A percentile compares a stretch with the other conserved stretches of the same genome.
phyloP scores from a whole-genome alignment of 2,888 invertebrate genomes.

The Brenthis daphne region DNA sequence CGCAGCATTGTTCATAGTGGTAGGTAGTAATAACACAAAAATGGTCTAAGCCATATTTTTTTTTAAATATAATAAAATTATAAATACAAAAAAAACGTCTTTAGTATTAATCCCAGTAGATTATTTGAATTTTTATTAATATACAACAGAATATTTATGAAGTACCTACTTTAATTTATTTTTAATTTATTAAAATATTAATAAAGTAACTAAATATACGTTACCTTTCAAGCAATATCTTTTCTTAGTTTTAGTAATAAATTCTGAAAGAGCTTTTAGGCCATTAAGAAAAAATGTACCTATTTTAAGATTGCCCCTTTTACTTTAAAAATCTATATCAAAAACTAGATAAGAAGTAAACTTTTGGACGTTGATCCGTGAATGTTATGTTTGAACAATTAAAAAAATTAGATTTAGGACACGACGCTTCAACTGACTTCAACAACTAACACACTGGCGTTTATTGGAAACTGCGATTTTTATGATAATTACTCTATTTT shows the following conservation, averaged over 20 bases:
- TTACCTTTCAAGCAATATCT: too few relatives aligned
- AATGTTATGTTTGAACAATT: conserved; percentile 48
- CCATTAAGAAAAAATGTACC: neutral
- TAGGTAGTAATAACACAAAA: neutral
- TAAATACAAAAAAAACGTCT: too few relatives aligned
- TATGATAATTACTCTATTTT: neutral
- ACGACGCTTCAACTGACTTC: conserved; percentile 8
- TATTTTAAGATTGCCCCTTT: neutral
- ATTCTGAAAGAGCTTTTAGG: too few relatives aligned
- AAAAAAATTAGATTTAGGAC: conserved; percentile 41
- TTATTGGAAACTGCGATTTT: neutral
- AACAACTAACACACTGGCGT: neutral
- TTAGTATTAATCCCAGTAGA: too few relatives aligned
- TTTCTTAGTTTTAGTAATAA: too few relatives aligned
- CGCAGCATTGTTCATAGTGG: conserved; percentile 34
- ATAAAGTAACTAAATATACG: too few relatives aligned
- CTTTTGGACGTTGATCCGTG: conserved; percentile 59
- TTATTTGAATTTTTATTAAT: too few relatives aligned
- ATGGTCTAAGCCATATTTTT: conserved; percentile 14
- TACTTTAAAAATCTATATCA: neutral
- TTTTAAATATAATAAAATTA: conserved; percentile 1
- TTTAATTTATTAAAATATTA: too few relatives aligned
- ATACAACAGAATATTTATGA: too few relatives aligned
- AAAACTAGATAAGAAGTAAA: conserved; percentile 45
- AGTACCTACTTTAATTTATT: too few relatives aligned